A percentile compares a stretch with the other conserved stretches of the same genome.
Conservation (phyloP, 2,797 vertebrate species). For the Amblyraja radiata region DNA sequence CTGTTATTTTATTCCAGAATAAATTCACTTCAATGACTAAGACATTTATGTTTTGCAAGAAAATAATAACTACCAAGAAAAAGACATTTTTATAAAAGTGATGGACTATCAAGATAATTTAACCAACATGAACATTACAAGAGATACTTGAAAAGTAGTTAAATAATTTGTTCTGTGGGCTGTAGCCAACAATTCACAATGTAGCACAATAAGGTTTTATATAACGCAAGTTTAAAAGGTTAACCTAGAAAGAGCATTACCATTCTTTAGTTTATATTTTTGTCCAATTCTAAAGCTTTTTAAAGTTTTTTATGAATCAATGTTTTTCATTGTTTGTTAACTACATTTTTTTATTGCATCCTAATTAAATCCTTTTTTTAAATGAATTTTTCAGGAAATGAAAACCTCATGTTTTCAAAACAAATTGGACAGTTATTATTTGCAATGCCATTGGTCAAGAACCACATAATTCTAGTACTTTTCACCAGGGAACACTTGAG, state of each 20-base stretch:
- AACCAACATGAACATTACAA: background rate
- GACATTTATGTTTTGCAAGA: background rate
- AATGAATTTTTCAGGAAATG: background rate
- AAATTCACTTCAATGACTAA: background rate
- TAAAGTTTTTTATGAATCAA: background rate
- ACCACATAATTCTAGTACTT: slow-evolving; percentile 18
- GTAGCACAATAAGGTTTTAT: background rate
- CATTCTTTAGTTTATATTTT: background rate
- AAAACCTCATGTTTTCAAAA: background rate
- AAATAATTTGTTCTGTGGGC: background rate
- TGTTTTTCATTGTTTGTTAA: background rate
- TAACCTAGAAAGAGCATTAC: background rate
- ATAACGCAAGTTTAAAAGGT: background rate
- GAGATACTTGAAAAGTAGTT: background rate
- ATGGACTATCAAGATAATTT: background rate
- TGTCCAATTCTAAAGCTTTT: background rate
- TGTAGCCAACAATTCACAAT: background rate
- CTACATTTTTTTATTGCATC: background rate
- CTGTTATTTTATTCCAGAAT: slow-evolving; percentile 5
- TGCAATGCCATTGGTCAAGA: background rate
- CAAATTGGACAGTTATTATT: background rate
- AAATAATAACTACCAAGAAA: background rate
- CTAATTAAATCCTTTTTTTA: background rate
- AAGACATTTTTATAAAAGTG: background rate
- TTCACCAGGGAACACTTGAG: slow-evolving; percentile 21